Evolutionary conservation across 2,113 vertebrate genomes (phyloP).

Genomic region (Macquaria ambigua): DNA sequence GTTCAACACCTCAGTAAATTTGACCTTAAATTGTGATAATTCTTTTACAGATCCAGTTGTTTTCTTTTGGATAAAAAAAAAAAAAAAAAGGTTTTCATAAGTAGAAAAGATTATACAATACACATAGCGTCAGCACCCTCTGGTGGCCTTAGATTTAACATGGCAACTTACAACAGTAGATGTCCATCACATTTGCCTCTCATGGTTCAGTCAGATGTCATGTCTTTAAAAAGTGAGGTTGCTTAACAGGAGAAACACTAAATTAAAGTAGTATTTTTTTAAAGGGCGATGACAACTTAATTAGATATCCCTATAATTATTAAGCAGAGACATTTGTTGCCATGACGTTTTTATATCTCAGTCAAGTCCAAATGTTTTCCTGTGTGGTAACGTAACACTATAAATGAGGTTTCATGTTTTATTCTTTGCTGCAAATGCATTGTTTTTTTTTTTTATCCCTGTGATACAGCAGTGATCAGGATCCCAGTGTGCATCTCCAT

Average conservation of each 20-base stretch:
- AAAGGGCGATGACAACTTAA: neutral
- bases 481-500: conserved; percentile 54
- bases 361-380: neutral
- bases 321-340: neutral
- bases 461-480: conserved; percentile 52
- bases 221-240: neutral
- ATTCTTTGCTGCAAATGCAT: conserved; percentile 59
- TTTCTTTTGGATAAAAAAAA: neutral
- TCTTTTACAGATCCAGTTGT: neutral
- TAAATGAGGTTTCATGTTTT: conserved; percentile 27
- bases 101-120: neutral
- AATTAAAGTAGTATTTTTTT: neutral
- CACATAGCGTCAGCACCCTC: conserved; percentile 25
- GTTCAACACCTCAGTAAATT: neutral
- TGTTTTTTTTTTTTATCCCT: conserved; percentile 8
- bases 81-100: neutral
- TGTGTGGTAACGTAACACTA: conserved; percentile 20
- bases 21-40: neutral
- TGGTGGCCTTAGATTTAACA: conserved; percentile 38
- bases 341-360: neutral
- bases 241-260: neutral
- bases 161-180: neutral
- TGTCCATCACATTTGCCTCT: neutral
- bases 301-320: neutral
- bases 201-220: neutral